Base-by-base conservation (phyloP, 37 sponge, comb jelly and placozoan genomes). In the Theonella swinhoei region DNA sequence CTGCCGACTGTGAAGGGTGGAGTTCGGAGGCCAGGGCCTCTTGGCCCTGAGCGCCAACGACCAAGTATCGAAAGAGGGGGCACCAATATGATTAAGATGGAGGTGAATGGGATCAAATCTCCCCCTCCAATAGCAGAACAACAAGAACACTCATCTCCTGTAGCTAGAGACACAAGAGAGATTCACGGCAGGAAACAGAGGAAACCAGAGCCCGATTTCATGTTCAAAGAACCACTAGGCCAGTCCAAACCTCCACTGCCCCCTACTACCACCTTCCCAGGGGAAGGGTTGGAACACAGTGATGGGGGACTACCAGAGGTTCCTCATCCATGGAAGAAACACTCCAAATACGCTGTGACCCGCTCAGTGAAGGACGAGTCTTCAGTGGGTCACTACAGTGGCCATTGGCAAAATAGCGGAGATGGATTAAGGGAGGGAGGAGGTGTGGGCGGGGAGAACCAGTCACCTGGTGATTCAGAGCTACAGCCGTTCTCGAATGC, bases 401-500 rank as follows among this genome's bases (percentile, higher is more conserved):
- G 73, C 7, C 25, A 26, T 20, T 20, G n/a, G 5, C 66, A 29
- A 5, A 26, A 7, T 23, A 11, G 66, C 7, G 19, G 47, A 69
- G 70, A 42, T 1, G 9, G 59, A 26, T 25, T 11, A 36, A 23
- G 29, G 60, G 20, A 36, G 7, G 43, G 80, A 5, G 26, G 9
- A 9, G 25, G 4, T 33, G 34, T 1, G 60, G 60, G 28, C 61
- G n/a, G 40, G 61, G 24, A 28, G 8, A 39, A 40, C 8, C 17
- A 19, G 11, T 64, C 84, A 29, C 39, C 54, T 17, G 34, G 23
- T 19, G 85, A 85, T 24, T 54, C 75, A 39, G 80, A 69, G 31
- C 80, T 78, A 26, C 70, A 67, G 17, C 88, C 88, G 0, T 47
- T 88, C 29, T 3, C 47, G 9, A 76, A 88, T 39, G 89, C 95